Base-by-base conservation (phyloP, 2,888 invertebrate genomes). In the Amorpha juglandis region DNA sequence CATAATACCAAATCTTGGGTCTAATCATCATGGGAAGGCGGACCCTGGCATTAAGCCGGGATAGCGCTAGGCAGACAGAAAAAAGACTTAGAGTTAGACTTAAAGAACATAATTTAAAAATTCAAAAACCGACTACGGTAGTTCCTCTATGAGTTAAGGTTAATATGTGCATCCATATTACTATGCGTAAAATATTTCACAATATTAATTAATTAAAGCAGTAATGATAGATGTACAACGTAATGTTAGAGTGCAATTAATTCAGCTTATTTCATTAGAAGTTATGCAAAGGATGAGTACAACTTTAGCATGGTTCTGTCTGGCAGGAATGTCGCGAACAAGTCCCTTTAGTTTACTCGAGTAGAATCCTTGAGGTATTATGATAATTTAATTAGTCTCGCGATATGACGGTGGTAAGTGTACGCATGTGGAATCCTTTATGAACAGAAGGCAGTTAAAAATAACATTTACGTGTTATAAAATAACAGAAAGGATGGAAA, bases 381-480 rank as follows among this genome's bases (percentile, higher is more conserved):
- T 80, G 81, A 80, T 83, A 82, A 83, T 83, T 79, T 81, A 84
- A 86, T 85, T 82, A 82, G 80, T 76, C 74, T 81, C 73, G 79
- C 77, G 79, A 69, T 73, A 71, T 71, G 76, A 67, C 68, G 71
- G 71, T 71, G 27, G 70, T 75, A 75, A 73, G 74, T 74, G 78
- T 77, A 81, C 80, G 81, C 78, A 78, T 77, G 71, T 74, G 74
- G 84, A 83, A 82, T 83, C 78, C 64, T 69, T 75, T 78, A 80
- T 79, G 71, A 78, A 76, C 71, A 69, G 70, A 77, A 78, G 80
- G 76, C 75, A 78, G 68, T 73, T 71, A 71, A 58, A 64, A 50
- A 27, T 4, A 27, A 27, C 27, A 27, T 4, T 27, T 27, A 27
- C 27, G 4, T 27, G 27, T 27, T 27, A 50, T 11, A 8, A n/a